These are phyloP conservation scores for Atrina japonica DNA, from an alignment of 2,888 invertebrate species.

Conservation along the genomic window DNA sequence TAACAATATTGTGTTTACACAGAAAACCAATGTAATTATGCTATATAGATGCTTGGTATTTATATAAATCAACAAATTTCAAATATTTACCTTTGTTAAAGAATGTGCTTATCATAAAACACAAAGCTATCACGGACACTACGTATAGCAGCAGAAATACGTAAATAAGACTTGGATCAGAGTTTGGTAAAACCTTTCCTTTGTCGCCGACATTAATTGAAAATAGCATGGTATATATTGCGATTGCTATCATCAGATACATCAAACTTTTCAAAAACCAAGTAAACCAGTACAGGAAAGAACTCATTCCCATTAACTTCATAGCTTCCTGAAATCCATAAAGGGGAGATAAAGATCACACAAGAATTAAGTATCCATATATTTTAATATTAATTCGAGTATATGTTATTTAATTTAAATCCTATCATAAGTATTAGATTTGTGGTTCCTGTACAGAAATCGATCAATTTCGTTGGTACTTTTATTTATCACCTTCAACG, in stretches of 20 bases:
- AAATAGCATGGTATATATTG: constrained; percentile 80
- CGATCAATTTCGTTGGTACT: too few species aligned
- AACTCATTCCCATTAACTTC: constrained; percentile 93
- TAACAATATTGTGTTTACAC: too few species aligned
- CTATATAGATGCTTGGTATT: too few species aligned
- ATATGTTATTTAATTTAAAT: too few species aligned
- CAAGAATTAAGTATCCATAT: too few species aligned
- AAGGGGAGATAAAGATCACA: neutral
- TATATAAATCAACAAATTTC: too few species aligned
- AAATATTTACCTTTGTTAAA: constrained; percentile 87
- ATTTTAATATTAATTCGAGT: too few species aligned
- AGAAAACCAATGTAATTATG: too few species aligned
- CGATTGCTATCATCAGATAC: constrained; percentile 85
- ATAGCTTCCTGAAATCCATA: constrained; percentile 87
- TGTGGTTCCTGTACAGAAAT: too few species aligned
- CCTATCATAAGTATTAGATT: too few species aligned
- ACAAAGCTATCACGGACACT: constrained; percentile 87
- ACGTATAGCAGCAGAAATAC: constrained; percentile 88
- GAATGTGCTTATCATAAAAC: constrained; percentile 90
- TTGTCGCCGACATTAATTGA: constrained; percentile 60
- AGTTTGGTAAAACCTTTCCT: constrained; percentile 61
- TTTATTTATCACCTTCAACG: neutral
- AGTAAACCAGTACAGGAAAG: constrained; percentile 91
- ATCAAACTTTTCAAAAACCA: constrained; percentile 91
- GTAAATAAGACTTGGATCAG: constrained; percentile 86